Evolutionary conservation across 2,888 invertebrate genomes (phyloP).

Genomic region (Torymus tubicola): DNA sequence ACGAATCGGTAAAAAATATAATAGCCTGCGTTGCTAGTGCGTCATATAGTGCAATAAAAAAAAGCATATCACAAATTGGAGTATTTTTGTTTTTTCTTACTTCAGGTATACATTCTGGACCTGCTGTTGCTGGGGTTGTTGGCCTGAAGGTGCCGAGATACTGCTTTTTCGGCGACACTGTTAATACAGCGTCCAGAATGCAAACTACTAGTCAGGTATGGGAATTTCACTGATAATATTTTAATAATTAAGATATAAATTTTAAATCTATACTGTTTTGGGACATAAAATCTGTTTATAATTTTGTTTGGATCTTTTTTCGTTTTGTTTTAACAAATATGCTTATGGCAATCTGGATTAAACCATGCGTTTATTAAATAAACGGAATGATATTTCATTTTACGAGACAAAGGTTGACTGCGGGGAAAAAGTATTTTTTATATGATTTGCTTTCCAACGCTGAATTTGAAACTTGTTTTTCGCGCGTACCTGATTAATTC

Average conservation of each 20-base stretch:
- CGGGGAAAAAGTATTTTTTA: too few species aligned
- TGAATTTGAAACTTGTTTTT: too few species aligned
- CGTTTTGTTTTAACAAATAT: too few species aligned
- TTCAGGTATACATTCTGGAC: constrained; percentile 88
- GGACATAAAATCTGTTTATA: too few species aligned
- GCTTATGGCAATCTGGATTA: too few species aligned
- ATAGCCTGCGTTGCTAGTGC: too few species aligned
- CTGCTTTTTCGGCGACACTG: constrained; percentile 93
- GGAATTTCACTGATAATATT: constrained; percentile 47
- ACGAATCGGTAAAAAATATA: constrained; percentile 79
- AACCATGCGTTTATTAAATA: too few species aligned
- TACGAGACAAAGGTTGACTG: too few species aligned
- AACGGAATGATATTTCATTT: too few species aligned
- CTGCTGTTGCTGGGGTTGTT: constrained; percentile 92
- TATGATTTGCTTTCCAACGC: too few species aligned
- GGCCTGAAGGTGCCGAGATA: constrained; percentile 91
- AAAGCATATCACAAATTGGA: neutral
- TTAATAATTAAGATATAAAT: neutral
- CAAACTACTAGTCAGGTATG: constrained; percentile 83
- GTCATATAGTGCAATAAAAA: neutral
- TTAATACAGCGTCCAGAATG: constrained; percentile 95
- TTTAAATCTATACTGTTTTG: neutral
- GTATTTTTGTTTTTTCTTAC: neutral
- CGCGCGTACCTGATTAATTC: too few species aligned
- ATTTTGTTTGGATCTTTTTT: too few species aligned